phyloP scores from a whole-genome alignment of 2,113 vertebrate species.

The Pimephales promelas region DNA sequence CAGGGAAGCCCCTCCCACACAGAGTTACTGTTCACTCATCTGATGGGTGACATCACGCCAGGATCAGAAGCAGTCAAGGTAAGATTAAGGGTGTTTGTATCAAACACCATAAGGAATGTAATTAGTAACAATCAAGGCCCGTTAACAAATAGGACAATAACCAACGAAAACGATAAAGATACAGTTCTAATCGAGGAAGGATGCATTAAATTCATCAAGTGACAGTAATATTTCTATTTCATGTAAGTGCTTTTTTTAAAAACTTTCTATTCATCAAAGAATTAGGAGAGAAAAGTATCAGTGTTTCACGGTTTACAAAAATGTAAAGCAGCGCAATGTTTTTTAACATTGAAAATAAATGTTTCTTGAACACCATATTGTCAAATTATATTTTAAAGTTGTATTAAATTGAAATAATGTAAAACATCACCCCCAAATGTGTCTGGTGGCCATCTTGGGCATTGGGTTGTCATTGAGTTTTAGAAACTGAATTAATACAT shows the following conservation, averaged over 20 bases:
- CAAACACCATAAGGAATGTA: background rate
- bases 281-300: too few species aligned
- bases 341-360: too few species aligned
- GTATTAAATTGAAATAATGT: background rate
- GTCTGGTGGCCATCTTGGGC: background rate
- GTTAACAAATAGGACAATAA: too few species aligned
- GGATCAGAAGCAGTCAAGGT: constrained; percentile 80
- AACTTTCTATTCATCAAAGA: too few species aligned
- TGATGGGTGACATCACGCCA: constrained; percentile 81
- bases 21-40: constrained; percentile 77
- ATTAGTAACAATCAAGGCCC: background rate
- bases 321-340: too few species aligned
- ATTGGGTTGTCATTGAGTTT: background rate
- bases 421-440: background rate
- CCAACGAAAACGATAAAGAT: too few species aligned
- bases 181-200: too few species aligned
- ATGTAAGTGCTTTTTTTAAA: background rate
- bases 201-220: background rate
- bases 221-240: background rate
- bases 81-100: constrained; percentile 27
- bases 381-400: background rate
- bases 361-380: background rate
- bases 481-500: background rate
- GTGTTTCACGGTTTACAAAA: too few species aligned
- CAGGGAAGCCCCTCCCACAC: constrained; percentile 80